A percentile compares a stretch with the other conserved stretches of the same genome.
phyloP scores from a whole-genome alignment of 2,797 vertebrate species.

The Melopsittacus undulatus region DNA sequence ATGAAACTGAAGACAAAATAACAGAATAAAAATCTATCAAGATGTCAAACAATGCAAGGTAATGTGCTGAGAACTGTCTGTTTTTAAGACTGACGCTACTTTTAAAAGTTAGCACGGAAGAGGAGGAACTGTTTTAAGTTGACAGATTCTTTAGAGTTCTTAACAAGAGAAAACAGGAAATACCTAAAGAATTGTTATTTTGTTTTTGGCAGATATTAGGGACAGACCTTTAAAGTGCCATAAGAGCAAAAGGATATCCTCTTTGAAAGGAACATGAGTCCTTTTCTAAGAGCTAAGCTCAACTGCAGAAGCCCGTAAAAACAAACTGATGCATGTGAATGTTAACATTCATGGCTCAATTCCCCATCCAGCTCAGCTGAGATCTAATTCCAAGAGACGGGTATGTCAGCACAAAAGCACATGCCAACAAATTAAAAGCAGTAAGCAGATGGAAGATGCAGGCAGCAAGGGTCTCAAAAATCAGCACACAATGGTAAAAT shows the following conservation, averaged over 20 bases:
- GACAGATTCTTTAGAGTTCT: background rate
- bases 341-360: constrained; percentile 12
- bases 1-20: background rate
- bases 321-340: background rate
- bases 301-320: background rate
- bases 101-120: background rate
- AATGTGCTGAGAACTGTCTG: background rate
- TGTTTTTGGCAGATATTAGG: constrained; percentile 34
- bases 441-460: background rate
- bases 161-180: constrained; percentile 57
- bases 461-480: background rate
- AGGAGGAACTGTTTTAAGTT: constrained; percentile 27
- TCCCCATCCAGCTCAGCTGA: background rate
- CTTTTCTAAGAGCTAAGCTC: constrained; percentile 14
- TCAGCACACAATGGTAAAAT: background rate
- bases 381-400: constrained; percentile 26
- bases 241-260: constrained; percentile 50
- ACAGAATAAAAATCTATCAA: background rate
- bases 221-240: constrained; percentile 39
- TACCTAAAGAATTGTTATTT: constrained; percentile 50
- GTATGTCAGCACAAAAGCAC: constrained; percentile 21
- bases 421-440: constrained; percentile 4
- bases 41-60: background rate
- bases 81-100: background rate
- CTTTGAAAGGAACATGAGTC: background rate